phyloP scores from a whole-genome alignment of 2,797 vertebrate genomes.

The Hydrophis major region DNA sequence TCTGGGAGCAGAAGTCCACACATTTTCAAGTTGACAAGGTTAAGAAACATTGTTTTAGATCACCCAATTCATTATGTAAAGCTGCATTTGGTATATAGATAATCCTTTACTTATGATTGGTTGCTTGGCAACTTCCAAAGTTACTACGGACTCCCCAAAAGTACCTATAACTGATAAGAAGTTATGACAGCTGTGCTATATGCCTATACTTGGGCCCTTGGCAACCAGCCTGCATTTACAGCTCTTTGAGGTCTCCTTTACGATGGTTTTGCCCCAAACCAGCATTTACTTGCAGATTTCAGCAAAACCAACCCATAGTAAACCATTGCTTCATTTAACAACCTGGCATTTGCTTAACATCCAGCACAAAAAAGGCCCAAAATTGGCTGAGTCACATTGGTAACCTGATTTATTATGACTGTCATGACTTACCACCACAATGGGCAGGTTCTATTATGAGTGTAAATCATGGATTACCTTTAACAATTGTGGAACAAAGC shows the following conservation, averaged over 20 bases:
- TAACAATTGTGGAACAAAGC: neutral
- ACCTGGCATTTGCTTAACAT: neutral
- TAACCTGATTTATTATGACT: neutral
- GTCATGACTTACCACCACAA: neutral
- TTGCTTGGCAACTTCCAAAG: neutral
- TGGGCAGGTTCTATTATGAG: neutral
- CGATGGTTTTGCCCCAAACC: neutral
- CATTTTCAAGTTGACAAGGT: neutral
- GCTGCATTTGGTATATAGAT: neutral
- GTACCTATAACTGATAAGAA: neutral
- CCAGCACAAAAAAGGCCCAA: neutral
- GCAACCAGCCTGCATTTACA: neutral
- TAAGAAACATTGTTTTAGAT: neutral
- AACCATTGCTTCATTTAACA: neutral
- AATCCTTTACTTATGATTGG: neutral
- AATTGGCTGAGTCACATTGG: neutral
- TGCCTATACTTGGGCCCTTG: too few relatives aligned
- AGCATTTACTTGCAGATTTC: neutral
- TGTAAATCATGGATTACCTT: neutral
- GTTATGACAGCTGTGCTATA: neutral
- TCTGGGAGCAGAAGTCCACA: neutral
- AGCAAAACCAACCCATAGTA: neutral
- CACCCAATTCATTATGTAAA: neutral
- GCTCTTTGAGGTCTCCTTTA: neutral
- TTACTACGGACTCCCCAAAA: neutral